These are phyloP conservation scores for Coluber constrictor DNA, from an alignment of 2,797 vertebrate species.

Conservation along the genomic window DNA sequence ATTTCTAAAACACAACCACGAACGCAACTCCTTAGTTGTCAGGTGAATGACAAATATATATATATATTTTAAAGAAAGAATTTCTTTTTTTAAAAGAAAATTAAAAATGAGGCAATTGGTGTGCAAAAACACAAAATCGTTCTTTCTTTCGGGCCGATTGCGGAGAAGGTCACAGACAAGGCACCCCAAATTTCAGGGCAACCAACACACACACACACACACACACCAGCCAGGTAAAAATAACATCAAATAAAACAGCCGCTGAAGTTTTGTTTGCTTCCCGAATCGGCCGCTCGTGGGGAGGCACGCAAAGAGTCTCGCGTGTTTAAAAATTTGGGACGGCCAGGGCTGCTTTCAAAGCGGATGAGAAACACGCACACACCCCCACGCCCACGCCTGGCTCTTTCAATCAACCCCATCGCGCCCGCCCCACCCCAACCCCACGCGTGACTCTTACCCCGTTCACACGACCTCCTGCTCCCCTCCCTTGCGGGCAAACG, in stretches of 20 bases:
- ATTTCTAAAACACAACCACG: not conserved
- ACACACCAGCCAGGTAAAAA: too few species aligned
- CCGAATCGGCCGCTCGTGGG: not conserved
- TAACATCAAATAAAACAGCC: not conserved
- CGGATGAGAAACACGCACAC: too few species aligned
- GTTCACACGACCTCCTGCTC: not conserved
- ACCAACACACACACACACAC: too few species aligned
- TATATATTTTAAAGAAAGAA: too few species aligned
- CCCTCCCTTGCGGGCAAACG: not conserved
- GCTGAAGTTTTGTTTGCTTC: not conserved
- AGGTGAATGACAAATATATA: not conserved
- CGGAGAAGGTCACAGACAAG: not conserved
- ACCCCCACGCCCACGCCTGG: not conserved
- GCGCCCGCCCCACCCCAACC: not conserved
- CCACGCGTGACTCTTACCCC: too few species aligned
- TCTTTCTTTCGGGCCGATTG: not conserved
- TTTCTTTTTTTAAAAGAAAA: not conserved
- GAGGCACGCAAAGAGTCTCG: not conserved
- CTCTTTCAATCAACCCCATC: not conserved
- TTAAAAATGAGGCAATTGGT: not conserved
- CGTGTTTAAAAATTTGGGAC: not conserved
- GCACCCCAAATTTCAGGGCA: not conserved
- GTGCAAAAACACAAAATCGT: not conserved
- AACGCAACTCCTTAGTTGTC: not conserved
- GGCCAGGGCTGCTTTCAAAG: not conserved